Percentiles rank a stretch among this genome's conserved stretches.
phyloP scores from a whole-genome alignment of 2,888 invertebrate genomes.

The Carcina quercana region DNA sequence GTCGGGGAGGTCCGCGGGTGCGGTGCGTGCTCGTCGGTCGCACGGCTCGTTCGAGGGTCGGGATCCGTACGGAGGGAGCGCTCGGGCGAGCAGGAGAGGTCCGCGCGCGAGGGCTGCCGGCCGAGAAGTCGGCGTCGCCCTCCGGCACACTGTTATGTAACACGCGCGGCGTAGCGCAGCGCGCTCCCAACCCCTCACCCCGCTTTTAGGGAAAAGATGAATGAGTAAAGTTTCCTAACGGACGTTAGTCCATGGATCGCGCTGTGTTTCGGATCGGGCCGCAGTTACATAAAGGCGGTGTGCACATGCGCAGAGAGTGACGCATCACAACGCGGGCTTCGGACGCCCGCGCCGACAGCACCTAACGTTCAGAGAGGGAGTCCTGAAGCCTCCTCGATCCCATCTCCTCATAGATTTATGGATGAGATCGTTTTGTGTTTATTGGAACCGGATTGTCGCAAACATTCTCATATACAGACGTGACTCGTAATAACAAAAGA shows the following conservation, averaged over 20 bases:
- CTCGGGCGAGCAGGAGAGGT: slow-evolving; percentile 24
- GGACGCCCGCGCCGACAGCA: slow-evolving; percentile 13
- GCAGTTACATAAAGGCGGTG: slow-evolving; percentile 53
- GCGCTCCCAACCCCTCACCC: slow-evolving; percentile 49
- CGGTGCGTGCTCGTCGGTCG: slow-evolving; percentile 17
- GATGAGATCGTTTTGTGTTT: too few species aligned
- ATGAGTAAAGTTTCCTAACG: slow-evolving; percentile 69
- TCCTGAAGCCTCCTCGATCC: too few species aligned
- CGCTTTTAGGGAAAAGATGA: slow-evolving; percentile 69
- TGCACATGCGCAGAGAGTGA: slow-evolving; percentile 45
- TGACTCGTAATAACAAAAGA: too few species aligned
- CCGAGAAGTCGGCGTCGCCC: slow-evolving; percentile 41
- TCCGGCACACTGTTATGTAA: slow-evolving; percentile 52
- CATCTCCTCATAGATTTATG: too few species aligned
- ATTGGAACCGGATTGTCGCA: too few species aligned
- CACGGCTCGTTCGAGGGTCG: slow-evolving; percentile 1
- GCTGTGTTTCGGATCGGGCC: slow-evolving; percentile 44
- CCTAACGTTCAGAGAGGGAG: too few species aligned
- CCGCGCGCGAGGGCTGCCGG: slow-evolving; percentile 45
- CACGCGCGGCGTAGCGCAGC: slow-evolving; percentile 57
- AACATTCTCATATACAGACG: too few species aligned
- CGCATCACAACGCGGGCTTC: slow-evolving; percentile 14
- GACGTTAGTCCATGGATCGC: slow-evolving; percentile 62
- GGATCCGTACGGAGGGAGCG: too few species aligned
- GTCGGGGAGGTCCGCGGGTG: slow-evolving; percentile 23